Percentiles rank a stretch among this genome's conserved stretches.
Evolutionary conservation across 2,113 vertebrate species (phyloP).

Genomic region (Nannobrachium achirus): DNA sequence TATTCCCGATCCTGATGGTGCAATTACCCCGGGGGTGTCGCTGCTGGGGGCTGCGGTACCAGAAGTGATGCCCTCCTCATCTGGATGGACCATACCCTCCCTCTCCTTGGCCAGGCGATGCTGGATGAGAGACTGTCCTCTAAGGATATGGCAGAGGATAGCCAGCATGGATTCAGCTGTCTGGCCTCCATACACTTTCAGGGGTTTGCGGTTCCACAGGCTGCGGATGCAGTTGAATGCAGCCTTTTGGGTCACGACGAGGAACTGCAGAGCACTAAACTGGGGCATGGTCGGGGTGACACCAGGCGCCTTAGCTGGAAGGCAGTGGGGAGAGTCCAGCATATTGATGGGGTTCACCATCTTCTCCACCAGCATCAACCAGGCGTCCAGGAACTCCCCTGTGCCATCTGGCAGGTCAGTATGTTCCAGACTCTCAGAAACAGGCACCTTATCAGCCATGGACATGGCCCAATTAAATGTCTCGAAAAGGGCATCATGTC

Average conservation of each 20-base stretch:
- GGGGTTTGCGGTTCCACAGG: conserved; percentile 90
- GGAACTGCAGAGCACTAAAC: conserved; percentile 92
- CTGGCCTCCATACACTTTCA: conserved; percentile 92
- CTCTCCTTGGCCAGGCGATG: conserved; percentile 89
- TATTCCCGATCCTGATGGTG: conserved; percentile 60
- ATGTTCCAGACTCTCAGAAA: conserved; percentile 90
- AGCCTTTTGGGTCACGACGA: conserved; percentile 95
- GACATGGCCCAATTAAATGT: conserved; percentile 95
- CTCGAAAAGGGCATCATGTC: conserved; percentile 95
- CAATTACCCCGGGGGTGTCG: conserved; percentile 60
- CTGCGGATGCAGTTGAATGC: conserved; percentile 92
- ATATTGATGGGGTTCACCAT: conserved; percentile 96
- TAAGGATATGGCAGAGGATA: conserved; percentile 91
- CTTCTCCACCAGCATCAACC: conserved; percentile 96
- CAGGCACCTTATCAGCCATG: conserved; percentile 92
- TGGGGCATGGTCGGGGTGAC: conserved; percentile 87
- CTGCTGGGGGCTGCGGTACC: conserved; percentile 71
- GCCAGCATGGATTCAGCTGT: conserved; percentile 97
- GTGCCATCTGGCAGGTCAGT: conserved; percentile 91
- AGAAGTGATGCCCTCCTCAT: conserved; percentile 75
- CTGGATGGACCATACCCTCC: conserved; percentile 86
- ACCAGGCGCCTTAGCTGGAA: conserved; percentile 88
- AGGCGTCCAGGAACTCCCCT: conserved; percentile 93
- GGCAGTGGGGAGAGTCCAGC: conserved; percentile 92
- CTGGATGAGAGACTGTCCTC: conserved; percentile 91